Evolutionary conservation across 2,797 vertebrate genomes (phyloP).

Genomic region (Botia kubotai): DNA sequence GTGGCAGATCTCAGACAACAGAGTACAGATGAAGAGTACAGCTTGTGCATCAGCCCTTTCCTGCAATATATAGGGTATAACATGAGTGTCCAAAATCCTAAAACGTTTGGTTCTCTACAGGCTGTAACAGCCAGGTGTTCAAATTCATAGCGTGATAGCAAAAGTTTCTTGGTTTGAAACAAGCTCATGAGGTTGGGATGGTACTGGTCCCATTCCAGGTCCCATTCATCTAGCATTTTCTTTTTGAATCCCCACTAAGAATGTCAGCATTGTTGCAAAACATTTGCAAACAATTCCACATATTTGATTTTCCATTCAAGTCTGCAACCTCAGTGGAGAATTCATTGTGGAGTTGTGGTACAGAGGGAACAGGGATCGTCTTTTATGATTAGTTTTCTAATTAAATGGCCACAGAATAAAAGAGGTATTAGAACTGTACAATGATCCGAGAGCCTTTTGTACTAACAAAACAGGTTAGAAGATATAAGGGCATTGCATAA

Average conservation of each 20-base stretch:
- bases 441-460: background rate
- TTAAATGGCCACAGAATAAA: constrained; percentile 33
- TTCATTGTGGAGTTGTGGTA: constrained; percentile 43
- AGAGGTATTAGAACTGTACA: no score
- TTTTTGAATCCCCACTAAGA: constrained; percentile 82
- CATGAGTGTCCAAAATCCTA: background rate
- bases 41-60: constrained; percentile 80
- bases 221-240: constrained; percentile 83
- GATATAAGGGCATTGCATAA: background rate
- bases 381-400: constrained; percentile 74
- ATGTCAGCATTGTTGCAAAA: constrained; percentile 87
- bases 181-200: constrained; percentile 89
- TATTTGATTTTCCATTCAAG: constrained; percentile 45
- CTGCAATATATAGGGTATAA: constrained; percentile 63
- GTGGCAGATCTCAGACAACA: constrained; percentile 74
- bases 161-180: background rate
- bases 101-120: constrained; percentile 87
- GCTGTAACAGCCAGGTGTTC: constrained; percentile 70
- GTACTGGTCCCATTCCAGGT: constrained; percentile 87
- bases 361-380: constrained; percentile 72
- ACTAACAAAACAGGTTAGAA: background rate
- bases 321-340: constrained; percentile 13
- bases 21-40: constrained; percentile 77
- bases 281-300: constrained; percentile 79
- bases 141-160: background rate